Evolutionary conservation across 1,140 invertebrate genomes (phyloP).

Genomic region (Drosophila mojavensis): DNA sequence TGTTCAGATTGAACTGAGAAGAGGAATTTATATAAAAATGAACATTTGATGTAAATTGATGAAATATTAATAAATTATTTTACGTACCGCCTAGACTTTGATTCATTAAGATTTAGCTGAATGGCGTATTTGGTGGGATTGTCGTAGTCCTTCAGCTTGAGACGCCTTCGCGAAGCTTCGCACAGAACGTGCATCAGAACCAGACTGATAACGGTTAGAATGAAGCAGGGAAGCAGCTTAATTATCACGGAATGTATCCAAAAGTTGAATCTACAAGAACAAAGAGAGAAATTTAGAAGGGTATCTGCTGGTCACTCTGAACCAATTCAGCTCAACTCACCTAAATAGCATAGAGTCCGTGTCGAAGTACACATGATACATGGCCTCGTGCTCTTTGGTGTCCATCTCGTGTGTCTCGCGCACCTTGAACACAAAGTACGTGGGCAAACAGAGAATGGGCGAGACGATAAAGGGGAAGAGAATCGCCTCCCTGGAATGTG

Average conservation of each 20-base stretch:
- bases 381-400: conserved; percentile 73
- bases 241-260: conserved; percentile 94
- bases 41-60: background rate
- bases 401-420: conserved; percentile 78
- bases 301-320: background rate
- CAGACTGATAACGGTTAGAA: conserved; percentile 92
- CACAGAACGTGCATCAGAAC: conserved; percentile 91
- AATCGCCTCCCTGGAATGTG: conserved; percentile 89
- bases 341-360: conserved; percentile 61
- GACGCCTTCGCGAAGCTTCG: conserved; percentile 88
- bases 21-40: no score
- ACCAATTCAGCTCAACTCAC: conserved; percentile 16
- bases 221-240: conserved; percentile 92
- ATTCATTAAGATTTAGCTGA: conserved; percentile 54
- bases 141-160: conserved; percentile 88
- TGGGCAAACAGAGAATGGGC: conserved; percentile 91
- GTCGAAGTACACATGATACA: conserved; percentile 89
- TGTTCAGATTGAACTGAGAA: no score
- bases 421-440: conserved; percentile 89
- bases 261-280: conserved; percentile 88
- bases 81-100: conserved; percentile 55
- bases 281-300: background rate
- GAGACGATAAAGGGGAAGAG: conserved; percentile 89
- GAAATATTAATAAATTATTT: background rate
- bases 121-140: conserved; percentile 68